Conservation (phyloP, 2,113 vertebrate genomes). For the Chroicocephalus ridibundus region DNA sequence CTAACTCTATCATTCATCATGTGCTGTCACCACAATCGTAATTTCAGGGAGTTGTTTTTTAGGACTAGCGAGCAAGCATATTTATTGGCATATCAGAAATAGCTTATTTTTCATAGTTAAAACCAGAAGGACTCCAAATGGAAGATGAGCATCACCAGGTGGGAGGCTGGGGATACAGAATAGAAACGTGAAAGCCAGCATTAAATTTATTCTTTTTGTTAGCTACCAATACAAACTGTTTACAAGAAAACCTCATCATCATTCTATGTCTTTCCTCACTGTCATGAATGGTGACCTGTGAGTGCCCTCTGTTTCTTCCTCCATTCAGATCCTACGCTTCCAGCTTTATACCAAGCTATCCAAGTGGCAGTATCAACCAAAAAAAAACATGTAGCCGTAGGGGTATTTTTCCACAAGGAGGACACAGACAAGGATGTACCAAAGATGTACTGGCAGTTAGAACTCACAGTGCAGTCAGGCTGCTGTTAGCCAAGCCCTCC, state of each 20-base stretch:
- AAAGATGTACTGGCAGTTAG: not conserved
- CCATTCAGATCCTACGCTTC: not conserved
- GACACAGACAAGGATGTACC: not conserved
- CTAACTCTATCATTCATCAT: slow-evolving; percentile 28
- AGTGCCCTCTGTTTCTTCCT: not conserved
- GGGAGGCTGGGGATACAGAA: slow-evolving; percentile 42
- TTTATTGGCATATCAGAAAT: slow-evolving; percentile 60
- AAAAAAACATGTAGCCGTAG: not conserved
- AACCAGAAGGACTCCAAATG: slow-evolving; percentile 49
- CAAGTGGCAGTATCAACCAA: not conserved
- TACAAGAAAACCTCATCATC: slow-evolving; percentile 43
- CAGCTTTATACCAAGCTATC: not conserved
- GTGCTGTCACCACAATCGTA: slow-evolving; percentile 32
- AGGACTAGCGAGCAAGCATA: not conserved
- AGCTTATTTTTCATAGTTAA: slow-evolving; percentile 58
- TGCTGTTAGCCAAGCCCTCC: not conserved
- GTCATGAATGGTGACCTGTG: not conserved
- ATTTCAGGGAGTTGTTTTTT: slow-evolving; percentile 48
- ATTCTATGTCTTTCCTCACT: not conserved
- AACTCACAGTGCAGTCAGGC: not conserved
- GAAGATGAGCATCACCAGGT: slow-evolving; percentile 56
- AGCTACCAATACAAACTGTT: slow-evolving; percentile 35
- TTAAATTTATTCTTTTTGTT: slow-evolving; percentile 12
- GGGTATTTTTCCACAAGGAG: not conserved
- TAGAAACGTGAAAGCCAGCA: slow-evolving; percentile 32